Conservation (phyloP, 2,113 vertebrate species). For the Tyto alba region DNA sequence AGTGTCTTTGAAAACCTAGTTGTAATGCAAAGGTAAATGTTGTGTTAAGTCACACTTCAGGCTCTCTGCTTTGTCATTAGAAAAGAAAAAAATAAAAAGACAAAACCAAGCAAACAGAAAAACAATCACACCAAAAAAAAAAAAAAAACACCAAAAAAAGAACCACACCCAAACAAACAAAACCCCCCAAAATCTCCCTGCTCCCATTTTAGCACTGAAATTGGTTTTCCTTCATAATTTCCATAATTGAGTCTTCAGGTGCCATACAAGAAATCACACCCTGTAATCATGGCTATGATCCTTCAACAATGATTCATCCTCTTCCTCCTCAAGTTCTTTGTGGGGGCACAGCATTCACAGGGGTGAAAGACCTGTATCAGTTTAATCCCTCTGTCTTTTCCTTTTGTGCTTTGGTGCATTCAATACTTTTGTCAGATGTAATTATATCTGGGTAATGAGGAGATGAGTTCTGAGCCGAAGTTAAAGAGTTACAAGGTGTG, state of each 20-base stretch:
- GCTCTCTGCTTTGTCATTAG: not conserved
- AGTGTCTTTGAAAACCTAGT: not conserved
- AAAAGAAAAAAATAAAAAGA: not conserved
- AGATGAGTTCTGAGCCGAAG: not conserved
- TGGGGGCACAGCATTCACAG: not conserved
- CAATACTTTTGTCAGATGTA: conserved; percentile 30
- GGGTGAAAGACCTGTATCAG: not conserved
- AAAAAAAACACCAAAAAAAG: not conserved
- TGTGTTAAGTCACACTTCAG: not conserved
- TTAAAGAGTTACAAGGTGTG: conserved; percentile 42
- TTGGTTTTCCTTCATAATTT: conserved; percentile 15
- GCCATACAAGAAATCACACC: not conserved
- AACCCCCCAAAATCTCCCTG: not conserved
- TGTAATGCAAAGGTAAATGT: not conserved
- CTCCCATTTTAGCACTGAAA: not conserved
- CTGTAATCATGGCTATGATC: conserved; percentile 11
- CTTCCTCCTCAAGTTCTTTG: not conserved
- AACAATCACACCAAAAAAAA: not conserved
- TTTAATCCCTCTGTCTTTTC: conserved; percentile 34
- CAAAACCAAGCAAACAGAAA: not conserved
- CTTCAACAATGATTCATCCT: conserved; percentile 42
- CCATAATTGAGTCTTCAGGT: not conserved
- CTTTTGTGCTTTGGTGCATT: not conserved
- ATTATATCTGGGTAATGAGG: conserved; percentile 9
- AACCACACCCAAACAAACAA: too few species aligned